Conservation (phyloP, 2,797 vertebrate genomes). For the Tragelaphus oryx region DNA sequence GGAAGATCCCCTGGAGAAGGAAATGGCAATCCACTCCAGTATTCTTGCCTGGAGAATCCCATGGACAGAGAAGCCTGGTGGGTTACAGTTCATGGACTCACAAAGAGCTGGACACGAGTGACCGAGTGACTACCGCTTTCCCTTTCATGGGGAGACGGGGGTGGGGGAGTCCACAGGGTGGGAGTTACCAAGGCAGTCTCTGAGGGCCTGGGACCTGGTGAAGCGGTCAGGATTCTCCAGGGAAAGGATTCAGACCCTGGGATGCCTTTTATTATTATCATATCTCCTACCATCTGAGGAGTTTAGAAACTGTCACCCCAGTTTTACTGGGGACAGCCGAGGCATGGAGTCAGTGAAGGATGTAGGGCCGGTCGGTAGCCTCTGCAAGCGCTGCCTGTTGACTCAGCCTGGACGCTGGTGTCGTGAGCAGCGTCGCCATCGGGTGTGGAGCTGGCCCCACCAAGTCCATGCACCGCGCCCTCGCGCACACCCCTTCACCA, state of each 20-base stretch:
- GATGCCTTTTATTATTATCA: not conserved
- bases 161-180: fast-evolving
- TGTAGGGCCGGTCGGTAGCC: not conserved
- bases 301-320: not conserved
- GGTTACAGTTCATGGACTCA: not conserved
- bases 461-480: too few relatives aligned
- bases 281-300: not conserved
- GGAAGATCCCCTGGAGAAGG: not conserved
- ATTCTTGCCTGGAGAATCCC: not conserved
- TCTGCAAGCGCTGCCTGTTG: not conserved
- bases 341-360: not conserved
- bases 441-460: not conserved
- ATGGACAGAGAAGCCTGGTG: not conserved
- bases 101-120: not conserved
- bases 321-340: not conserved
- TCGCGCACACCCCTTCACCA: not conserved
- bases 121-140: fast-evolving
- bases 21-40: not conserved
- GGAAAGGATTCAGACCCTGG: not conserved
- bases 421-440: fast-evolving
- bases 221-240: not conserved
- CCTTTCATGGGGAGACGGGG: not conserved
- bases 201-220: not conserved
- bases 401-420: not conserved
- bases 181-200: fast-evolving